Evolutionary conservation across 1,140 invertebrate genomes (phyloP).

Genomic region (Plutomurus gul): DNA sequence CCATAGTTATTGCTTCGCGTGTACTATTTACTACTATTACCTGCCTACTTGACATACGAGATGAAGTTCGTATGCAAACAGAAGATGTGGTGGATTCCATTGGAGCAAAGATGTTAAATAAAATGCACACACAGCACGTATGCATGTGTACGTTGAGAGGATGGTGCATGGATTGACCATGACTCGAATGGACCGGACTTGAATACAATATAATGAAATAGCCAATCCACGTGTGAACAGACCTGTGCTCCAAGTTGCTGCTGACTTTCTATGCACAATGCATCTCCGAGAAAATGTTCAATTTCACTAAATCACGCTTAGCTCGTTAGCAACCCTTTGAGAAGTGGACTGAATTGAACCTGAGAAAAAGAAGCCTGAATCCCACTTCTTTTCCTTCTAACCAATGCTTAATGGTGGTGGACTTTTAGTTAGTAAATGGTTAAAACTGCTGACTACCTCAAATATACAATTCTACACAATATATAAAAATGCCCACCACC

Average conservation of each 20-base stretch:
- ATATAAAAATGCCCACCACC: too few species aligned
- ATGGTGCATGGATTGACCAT: too few species aligned
- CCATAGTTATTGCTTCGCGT: not conserved
- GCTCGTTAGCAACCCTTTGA: conserved; percentile 53
- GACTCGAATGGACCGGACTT: not conserved
- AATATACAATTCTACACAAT: too few species aligned
- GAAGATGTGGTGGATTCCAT: not conserved
- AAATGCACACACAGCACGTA: conserved; percentile 2
- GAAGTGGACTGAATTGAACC: conserved; percentile 39
- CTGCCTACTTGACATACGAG: too few species aligned
- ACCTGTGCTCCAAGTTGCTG: not conserved
- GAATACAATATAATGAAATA: not conserved
- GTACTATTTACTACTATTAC: too few species aligned
- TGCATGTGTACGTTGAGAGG: not conserved
- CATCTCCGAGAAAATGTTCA: conserved; percentile 39
- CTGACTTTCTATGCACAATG: not conserved
- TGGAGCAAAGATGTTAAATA: not conserved
- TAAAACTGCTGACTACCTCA: too few species aligned
- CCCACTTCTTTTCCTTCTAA: not conserved
- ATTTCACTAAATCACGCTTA: conserved; percentile 54
- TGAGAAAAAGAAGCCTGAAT: conserved; percentile 19
- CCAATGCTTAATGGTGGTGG: too few species aligned
- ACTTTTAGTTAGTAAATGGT: too few species aligned
- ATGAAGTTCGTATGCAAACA: not conserved
- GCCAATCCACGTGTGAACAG: not conserved